phyloP scores from a whole-genome alignment of 1,140 invertebrate genomes.

The Saccostrea cuccullata region DNA sequence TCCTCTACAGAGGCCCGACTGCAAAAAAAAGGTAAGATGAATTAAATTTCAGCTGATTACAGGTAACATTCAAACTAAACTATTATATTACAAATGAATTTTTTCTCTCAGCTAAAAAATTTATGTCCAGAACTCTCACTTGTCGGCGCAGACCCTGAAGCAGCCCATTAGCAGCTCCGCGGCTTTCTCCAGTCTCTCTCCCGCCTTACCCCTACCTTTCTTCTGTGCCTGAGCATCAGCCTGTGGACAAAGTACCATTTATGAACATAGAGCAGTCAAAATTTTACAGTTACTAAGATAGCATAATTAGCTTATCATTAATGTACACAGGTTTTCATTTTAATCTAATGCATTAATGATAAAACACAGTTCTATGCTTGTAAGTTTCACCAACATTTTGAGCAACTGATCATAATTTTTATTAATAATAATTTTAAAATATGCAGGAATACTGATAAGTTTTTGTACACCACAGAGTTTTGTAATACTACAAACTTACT shows the following conservation, averaged over 20 bases:
- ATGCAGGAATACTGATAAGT: too few relatives aligned
- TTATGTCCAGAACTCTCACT: conserved; percentile 78
- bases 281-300: too few relatives aligned
- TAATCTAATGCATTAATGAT: too few relatives aligned
- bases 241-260: neutral
- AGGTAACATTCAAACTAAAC: neutral
- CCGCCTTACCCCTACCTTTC: conserved; percentile 79
- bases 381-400: too few relatives aligned
- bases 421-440: too few relatives aligned
- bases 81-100: neutral
- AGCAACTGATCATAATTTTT: too few relatives aligned
- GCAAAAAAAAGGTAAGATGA: conserved; percentile 62
- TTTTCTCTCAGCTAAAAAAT: neutral
- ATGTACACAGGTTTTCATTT: too few relatives aligned
- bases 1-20: conserved; percentile 89
- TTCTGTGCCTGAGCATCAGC: conserved; percentile 81
- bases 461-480: neutral
- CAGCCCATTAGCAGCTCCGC: conserved; percentile 95
- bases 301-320: too few relatives aligned
- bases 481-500: conserved; percentile 65
- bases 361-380: too few relatives aligned
- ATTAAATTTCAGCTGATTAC: neutral
- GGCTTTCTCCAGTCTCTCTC: conserved; percentile 93
- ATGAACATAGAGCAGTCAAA: too few relatives aligned
- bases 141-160: conserved; percentile 97